Evolutionary conservation across 2,113 vertebrate species (phyloP).

Genomic region (Takifugu flavidus): DNA sequence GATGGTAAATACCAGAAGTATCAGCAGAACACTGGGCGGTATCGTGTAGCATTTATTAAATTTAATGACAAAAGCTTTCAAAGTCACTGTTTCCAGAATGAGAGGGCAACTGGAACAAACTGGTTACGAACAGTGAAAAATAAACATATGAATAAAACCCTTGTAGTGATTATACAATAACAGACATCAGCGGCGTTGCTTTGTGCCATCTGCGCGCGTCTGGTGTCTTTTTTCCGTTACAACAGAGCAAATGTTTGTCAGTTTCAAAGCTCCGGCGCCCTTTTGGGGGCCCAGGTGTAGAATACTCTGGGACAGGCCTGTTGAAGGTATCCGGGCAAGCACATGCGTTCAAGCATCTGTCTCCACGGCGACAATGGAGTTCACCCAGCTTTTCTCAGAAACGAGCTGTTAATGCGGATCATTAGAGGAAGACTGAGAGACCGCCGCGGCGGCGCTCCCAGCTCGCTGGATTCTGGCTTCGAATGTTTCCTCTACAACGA

Average conservation of each 20-base stretch:
- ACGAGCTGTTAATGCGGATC: not conserved
- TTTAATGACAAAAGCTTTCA: not conserved
- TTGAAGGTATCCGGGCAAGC: constrained; percentile 36
- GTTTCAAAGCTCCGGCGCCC: constrained; percentile 4
- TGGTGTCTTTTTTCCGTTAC: constrained; percentile 28
- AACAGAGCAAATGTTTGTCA: constrained; percentile 29
- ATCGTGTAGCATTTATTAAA: constrained; percentile 3
- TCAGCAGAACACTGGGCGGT: not conserved
- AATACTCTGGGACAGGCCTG: constrained; percentile 23
- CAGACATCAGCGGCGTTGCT: not conserved
- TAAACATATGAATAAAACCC: not conserved
- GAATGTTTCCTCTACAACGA: not conserved
- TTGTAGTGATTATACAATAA: not conserved
- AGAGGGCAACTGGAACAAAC: no score
- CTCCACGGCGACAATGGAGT: constrained; percentile 44
- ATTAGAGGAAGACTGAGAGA: not conserved
- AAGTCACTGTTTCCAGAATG: no score
- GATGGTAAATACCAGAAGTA: constrained; percentile 35
- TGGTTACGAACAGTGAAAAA: not conserved
- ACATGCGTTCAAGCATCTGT: constrained; percentile 2
- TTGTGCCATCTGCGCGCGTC: not conserved
- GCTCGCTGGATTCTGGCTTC: not conserved
- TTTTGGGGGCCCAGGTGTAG: constrained; percentile 3
- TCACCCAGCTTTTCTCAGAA: constrained; percentile 23
- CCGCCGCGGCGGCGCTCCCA: no score